Conservation (phyloP, 2,888 invertebrate species). For the Drosophila histrio region DNA sequence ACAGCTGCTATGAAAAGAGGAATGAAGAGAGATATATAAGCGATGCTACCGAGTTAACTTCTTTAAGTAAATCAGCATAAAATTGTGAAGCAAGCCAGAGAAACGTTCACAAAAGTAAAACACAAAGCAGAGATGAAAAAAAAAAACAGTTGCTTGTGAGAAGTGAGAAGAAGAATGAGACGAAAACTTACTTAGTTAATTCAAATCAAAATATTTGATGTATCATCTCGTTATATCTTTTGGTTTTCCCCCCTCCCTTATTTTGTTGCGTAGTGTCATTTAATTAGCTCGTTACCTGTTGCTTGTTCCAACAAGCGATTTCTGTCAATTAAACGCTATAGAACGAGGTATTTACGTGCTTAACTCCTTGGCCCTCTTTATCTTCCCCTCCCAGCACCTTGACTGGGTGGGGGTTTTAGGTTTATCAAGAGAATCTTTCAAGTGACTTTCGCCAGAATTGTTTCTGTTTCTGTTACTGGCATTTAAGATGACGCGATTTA, state of each 20-base stretch:
- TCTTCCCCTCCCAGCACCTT: neutral
- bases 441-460: slow-evolving; percentile 52
- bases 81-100: neutral
- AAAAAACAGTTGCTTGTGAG: too few relatives aligned
- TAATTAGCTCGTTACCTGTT: slow-evolving; percentile 41
- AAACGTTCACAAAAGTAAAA: slow-evolving; percentile 1
- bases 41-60: neutral
- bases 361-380: neutral
- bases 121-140: neutral
- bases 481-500: slow-evolving; percentile 28
- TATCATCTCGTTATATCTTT: neutral
- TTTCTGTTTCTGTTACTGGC: slow-evolving; percentile 10
- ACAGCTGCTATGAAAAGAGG: too few relatives aligned
- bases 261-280: slow-evolving; percentile 45
- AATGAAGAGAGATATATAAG: too few relatives aligned
- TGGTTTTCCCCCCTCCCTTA: neutral
- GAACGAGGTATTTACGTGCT: slow-evolving; percentile 36
- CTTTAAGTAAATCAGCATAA: neutral
- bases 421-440: slow-evolving; percentile 32
- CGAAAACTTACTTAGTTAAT: too few relatives aligned
- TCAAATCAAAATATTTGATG: neutral
- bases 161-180: too few relatives aligned
- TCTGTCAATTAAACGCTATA: slow-evolving; percentile 48
- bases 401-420: neutral
- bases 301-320: slow-evolving; percentile 31